Evolutionary conservation across 2,888 invertebrate species (phyloP).

Genomic region (Temnothorax ravouxi): DNA sequence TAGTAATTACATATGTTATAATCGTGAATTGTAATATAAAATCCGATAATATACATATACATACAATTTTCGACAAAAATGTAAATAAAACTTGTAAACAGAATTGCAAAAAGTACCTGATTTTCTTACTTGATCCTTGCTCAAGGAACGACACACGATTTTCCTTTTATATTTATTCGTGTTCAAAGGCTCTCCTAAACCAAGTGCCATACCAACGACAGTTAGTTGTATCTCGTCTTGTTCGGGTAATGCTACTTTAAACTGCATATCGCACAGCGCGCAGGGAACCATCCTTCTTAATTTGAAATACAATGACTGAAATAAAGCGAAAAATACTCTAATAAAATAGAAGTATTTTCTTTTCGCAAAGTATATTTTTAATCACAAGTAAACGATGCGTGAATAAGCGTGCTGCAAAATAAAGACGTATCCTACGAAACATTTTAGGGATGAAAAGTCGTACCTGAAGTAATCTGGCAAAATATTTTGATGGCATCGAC

Average conservation of each 20-base stretch:
- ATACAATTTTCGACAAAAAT: constrained; percentile 4
- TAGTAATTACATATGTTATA: not conserved
- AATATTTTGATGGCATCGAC: constrained; percentile 87
- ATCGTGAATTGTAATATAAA: not conserved
- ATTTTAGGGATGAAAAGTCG: not conserved
- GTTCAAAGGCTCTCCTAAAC: constrained; percentile 89
- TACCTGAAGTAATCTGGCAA: constrained; percentile 88
- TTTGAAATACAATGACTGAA: constrained; percentile 93
- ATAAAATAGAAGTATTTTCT: not conserved
- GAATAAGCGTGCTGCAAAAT: not conserved
- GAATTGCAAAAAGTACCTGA: constrained; percentile 71
- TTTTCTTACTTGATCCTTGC: constrained; percentile 78
- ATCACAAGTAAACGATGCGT: not conserved
- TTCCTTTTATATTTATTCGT: constrained; percentile 86
- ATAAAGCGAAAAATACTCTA: constrained; percentile 32
- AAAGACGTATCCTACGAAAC: not conserved
- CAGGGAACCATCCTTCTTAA: constrained; percentile 95
- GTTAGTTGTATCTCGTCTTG: constrained; percentile 91
- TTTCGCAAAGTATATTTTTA: not conserved
- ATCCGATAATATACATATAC: not conserved
- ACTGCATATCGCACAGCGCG: constrained; percentile 93
- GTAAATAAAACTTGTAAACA: constrained; percentile 2
- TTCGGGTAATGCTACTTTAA: constrained; percentile 95
- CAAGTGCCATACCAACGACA: constrained; percentile 93
- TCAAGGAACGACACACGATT: constrained; percentile 67